phyloP scores from a whole-genome alignment of 1,140 invertebrate genomes.

The Brachionus rotundiformis region DNA sequence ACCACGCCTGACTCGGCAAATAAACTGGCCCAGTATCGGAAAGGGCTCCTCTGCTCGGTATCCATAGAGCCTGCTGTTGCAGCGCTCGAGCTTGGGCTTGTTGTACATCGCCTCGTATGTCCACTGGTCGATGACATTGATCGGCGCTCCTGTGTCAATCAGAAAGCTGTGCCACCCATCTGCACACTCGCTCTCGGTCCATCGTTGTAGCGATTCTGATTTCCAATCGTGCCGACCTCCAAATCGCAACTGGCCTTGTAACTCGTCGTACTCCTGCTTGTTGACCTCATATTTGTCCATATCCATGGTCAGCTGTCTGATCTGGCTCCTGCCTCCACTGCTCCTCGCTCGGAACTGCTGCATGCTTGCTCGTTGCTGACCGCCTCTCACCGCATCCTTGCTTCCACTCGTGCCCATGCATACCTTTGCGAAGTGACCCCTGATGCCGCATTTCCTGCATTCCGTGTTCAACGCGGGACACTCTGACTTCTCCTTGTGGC shows the following conservation, averaged over 20 bases:
- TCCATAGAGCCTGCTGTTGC: not conserved
- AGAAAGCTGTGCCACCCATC: not conserved
- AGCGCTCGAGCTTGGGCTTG: not conserved
- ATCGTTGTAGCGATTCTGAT: not conserved
- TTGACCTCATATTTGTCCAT: not conserved
- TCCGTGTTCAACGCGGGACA: no score
- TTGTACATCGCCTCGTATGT: not conserved
- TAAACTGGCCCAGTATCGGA: not conserved
- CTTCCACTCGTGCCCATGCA: no score
- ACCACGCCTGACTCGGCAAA: not conserved
- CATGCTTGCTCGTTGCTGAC: no score
- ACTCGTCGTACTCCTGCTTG: not conserved
- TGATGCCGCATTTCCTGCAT: no score
- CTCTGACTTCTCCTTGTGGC: no score
- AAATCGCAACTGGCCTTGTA: not conserved
- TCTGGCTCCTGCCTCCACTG: not conserved
- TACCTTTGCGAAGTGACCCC: no score
- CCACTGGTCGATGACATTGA: not conserved
- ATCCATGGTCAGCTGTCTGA: not conserved
- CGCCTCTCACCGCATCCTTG: no score
- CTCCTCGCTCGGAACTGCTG: conserved; percentile 29
- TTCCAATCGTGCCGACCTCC: no score
- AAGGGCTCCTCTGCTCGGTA: not conserved
- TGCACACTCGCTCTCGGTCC: not conserved
- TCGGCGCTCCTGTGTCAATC: not conserved